Percentiles rank a stretch among this genome's conserved stretches.
phyloP scores from a whole-genome alignment of 2,113 vertebrate genomes.

The Mormoops blainvillei region DNA sequence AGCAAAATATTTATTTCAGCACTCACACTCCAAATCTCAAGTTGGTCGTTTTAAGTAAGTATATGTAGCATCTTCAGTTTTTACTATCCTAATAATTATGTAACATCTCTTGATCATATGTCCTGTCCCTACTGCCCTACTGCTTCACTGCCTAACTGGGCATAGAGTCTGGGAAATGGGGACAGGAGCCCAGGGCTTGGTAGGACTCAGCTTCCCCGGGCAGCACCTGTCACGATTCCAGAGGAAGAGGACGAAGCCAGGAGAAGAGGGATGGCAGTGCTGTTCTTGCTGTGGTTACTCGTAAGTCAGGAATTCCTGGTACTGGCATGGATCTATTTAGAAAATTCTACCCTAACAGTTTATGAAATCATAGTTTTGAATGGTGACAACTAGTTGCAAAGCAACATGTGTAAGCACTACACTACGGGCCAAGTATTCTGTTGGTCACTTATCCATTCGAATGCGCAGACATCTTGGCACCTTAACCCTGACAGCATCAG shows the following conservation, averaged over 20 bases:
- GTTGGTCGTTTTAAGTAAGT: background rate
- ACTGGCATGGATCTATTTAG: background rate
- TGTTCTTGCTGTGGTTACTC: background rate
- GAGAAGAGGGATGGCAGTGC: background rate
- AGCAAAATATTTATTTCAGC: background rate
- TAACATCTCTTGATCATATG: background rate
- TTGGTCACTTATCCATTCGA: background rate
- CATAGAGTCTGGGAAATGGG: background rate
- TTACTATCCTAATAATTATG: background rate
- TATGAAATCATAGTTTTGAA: background rate
- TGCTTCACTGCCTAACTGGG: background rate
- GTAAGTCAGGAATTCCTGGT: background rate
- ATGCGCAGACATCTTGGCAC: background rate
- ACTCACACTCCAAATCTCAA: background rate
- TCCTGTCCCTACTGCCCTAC: background rate
- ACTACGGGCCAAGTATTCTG: background rate
- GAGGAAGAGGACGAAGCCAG: background rate
- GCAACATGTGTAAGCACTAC: background rate
- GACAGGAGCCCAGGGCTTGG: background rate
- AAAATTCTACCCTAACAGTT: background rate
- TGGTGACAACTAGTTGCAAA: background rate
- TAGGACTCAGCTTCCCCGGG: background rate
- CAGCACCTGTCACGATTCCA: background rate
- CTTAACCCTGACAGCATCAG: background rate
- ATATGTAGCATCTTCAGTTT: background rate